Conservation (phyloP, 1,140 invertebrate genomes). For the Habropoda laboriosa region DNA sequence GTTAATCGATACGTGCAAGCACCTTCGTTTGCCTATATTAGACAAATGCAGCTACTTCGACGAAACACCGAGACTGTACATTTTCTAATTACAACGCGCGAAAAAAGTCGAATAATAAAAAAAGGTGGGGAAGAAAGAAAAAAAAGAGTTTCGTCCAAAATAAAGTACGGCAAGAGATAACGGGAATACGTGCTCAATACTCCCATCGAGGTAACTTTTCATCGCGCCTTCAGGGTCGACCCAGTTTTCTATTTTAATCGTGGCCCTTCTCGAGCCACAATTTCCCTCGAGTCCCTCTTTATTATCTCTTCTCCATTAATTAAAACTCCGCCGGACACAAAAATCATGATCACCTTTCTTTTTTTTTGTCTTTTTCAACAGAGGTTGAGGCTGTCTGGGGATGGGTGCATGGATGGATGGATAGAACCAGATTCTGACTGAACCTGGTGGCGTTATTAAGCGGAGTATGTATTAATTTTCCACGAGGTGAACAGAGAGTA, state of each 20-base stretch:
- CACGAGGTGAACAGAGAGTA: too few species aligned
- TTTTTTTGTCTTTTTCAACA: not conserved
- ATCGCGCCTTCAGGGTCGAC: conserved; percentile 37
- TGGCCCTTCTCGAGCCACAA: conserved; percentile 28
- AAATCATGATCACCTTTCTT: conserved; percentile 10
- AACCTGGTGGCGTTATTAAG: conserved; percentile 22
- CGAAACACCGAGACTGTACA: not conserved
- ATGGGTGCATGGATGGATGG: too few species aligned
- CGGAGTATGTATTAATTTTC: conserved; percentile 12
- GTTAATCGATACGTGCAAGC: too few species aligned
- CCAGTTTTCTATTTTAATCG: conserved; percentile 52
- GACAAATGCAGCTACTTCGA: not conserved
- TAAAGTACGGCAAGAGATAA: conserved; percentile 4
- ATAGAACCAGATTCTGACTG: not conserved
- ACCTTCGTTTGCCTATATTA: not conserved
- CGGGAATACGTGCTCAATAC: conserved; percentile 15
- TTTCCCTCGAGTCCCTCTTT: conserved; percentile 27
- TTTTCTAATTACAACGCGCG: not conserved
- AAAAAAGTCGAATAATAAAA: too few species aligned
- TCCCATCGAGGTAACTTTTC: conserved; percentile 2
- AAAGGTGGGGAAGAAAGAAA: too few species aligned
- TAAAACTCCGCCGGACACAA: conserved; percentile 17
- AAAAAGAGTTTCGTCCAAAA: not conserved
- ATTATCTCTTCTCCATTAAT: conserved; percentile 40
- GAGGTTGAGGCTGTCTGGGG: too few species aligned